Evolutionary conservation across 2,113 vertebrate genomes (phyloP), one percentile per base, ranked within the genome.

Genomic region (Chaetodon auriga): DNA sequence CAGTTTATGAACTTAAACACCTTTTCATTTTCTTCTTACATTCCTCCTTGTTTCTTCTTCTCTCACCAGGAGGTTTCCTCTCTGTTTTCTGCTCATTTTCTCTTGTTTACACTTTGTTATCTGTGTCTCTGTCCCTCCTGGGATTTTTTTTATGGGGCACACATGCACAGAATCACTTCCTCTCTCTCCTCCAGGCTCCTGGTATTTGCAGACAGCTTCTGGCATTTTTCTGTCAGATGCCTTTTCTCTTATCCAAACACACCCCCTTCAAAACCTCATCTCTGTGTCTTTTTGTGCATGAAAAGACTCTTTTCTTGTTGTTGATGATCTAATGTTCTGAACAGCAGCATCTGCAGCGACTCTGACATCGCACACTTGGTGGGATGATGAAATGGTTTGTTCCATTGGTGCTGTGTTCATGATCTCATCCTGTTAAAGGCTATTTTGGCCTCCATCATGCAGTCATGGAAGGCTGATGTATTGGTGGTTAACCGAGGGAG

Each of bases 301-400:
- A 66, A 51, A 41, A 53, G 16, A 16, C 14, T 5, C 30, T 63
- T 48, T 64, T 57, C n/a, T 43, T 49, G 7, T 7, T 30, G 45
- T 46, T n/a, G 54, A 23, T 63, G 53, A 23, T 38, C 41, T 46
- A 9, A 16, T 12, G 16, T 43, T 16, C 41, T 23, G 64, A 13
- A 49, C 64, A 25, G 72, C 75, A 38, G 71, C 10, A 62, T 61
- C 14, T 86, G 77, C 65, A 83, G 80, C 49, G 35, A 6, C n/a
- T 81, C 71, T 85, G 76, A 70, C 62, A 41, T 79, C 55, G 70
- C 75, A 30, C 65, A 38, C 55, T 63, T 14, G 11, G 62, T 68
- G 82, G 77, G 69, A 46, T 48, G 74, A 70, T 91, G 89, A 94
- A 84, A 87, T 70, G 87, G 83, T 94, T 92, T 94, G 88, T 93